A percentile compares a stretch with the other conserved stretches of the same genome.
Evolutionary conservation across 2,797 vertebrate genomes (phyloP).

Genomic region (Peromyscus nudipes): DNA sequence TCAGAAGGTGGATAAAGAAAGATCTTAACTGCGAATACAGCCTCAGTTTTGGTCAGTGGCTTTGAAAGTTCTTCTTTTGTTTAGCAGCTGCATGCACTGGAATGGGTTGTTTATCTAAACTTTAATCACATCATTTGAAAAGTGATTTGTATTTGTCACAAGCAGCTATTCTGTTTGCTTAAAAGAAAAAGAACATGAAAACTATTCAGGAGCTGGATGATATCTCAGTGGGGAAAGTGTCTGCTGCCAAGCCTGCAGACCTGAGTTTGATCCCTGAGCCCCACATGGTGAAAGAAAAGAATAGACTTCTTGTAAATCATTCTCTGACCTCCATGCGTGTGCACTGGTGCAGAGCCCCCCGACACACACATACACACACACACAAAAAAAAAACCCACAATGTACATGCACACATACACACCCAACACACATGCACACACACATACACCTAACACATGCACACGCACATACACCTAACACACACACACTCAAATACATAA

Average conservation of each 20-base stretch:
- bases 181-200: not conserved
- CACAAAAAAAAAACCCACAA: too few species aligned
- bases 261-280: not conserved
- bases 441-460: too few species aligned
- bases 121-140: slow-evolving; percentile 44
- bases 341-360: not conserved
- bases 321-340: not conserved
- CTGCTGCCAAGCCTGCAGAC: not conserved
- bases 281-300: not conserved
- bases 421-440: not conserved
- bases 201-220: not conserved
- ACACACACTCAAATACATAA: not conserved
- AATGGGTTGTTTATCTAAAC: not conserved
- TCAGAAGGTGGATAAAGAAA: not conserved
- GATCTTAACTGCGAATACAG: not conserved
- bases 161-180: slow-evolving; percentile 14
- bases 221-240: not conserved
- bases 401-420: not conserved
- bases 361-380: not conserved
- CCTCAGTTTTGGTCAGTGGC: not conserved
- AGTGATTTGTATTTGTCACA: slow-evolving; percentile 1
- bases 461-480: not conserved
- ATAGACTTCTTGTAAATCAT: not conserved
- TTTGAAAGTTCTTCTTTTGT: not conserved
- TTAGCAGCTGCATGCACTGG: not conserved